Base-by-base conservation (phyloP, 2,113 vertebrate genomes). In the Chionis minor region DNA sequence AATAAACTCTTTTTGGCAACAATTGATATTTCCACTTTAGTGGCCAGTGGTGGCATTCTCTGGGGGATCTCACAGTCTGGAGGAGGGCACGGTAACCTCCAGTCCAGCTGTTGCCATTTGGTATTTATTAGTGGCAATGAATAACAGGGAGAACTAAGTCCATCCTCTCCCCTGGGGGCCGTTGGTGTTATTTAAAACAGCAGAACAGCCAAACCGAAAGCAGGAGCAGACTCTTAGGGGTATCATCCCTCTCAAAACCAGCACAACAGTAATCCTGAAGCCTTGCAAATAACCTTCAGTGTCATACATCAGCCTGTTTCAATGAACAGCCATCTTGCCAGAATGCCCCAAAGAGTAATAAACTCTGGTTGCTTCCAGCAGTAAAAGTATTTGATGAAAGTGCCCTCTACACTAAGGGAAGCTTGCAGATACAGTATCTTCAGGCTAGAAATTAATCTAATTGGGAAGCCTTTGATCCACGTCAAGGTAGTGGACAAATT, bases 41-140 rank as follows among this genome's bases (percentile, higher is more conserved):
- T 35, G 19, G 49, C 10, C 47, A 71, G 26, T 27, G 15, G 52
- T 44, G 56, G 17, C 38, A 62, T 87, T 74, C 62, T 72, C 54
- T 61, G 58, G 49, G 47, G 28, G 30, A 35, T 56, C 61, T 75
- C 54, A 56, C 18, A 56, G 30, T 52, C 70, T 75, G 28, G 26
- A 44, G 40, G 14, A 87, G 21, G 32, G 10, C 61, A 92, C 22
- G 8, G 15, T 40, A 72, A 87, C 38, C 65, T 75, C 33, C 54
- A 69, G 44, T 56, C 40, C 74, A 82, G 44, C 58, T 73, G 38
- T 97, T 84, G 24, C 21, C 52, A 32, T 14, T 88, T 80, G 32
- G 23, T 81, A 69, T 44, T 91, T 92, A 86, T 91, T 91, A 89
- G 49, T 65, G 54, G 35, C 83, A 95, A 81, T 69, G 81, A 87